Evolutionary conservation across 2,888 invertebrate genomes (phyloP).

Genomic region (Kryphioiulus occultus): DNA sequence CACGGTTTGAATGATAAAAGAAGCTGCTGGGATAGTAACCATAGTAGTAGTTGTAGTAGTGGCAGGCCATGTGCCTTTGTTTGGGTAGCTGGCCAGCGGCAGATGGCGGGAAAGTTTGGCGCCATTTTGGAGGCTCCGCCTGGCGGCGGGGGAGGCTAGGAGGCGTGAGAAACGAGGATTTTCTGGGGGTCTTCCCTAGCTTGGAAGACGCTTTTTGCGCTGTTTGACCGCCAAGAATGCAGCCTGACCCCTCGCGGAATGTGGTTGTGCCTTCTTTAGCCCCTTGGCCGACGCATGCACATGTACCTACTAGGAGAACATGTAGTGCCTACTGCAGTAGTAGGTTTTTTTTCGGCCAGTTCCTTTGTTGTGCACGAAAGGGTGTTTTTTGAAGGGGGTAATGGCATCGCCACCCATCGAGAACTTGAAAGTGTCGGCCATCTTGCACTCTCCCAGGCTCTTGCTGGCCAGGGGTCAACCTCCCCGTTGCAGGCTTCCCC

Average conservation of each 20-base stretch:
- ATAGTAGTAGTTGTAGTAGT: constrained; percentile 23
- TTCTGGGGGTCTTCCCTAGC: not conserved
- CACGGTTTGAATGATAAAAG: not conserved
- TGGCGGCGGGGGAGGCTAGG: not conserved
- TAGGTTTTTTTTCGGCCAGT: constrained; percentile 1
- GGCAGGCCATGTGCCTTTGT: not conserved
- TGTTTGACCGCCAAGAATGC: constrained; percentile 23
- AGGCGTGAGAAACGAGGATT: constrained; percentile 5
- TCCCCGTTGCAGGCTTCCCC: not conserved
- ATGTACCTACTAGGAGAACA: not conserved
- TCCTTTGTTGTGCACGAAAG: not conserved
- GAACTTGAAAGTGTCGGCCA: constrained; percentile 15
- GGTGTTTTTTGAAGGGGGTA: constrained; percentile 4
- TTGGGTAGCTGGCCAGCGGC: not conserved
- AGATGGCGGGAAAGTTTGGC: constrained; percentile 1
- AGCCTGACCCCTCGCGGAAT: constrained; percentile 4
- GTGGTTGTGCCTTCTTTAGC: not conserved
- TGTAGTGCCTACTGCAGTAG: no score
- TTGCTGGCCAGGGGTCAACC: not conserved
- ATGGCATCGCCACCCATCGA: constrained; percentile 16
- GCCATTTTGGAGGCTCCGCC: not conserved
- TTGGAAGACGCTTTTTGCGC: not conserved
- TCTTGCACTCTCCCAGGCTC: constrained; percentile 23
- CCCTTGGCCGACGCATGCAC: not conserved
- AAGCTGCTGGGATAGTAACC: no score